phyloP scores from a whole-genome alignment of 2,888 invertebrate genomes.

The Mesorhabditis sp. region DNA sequence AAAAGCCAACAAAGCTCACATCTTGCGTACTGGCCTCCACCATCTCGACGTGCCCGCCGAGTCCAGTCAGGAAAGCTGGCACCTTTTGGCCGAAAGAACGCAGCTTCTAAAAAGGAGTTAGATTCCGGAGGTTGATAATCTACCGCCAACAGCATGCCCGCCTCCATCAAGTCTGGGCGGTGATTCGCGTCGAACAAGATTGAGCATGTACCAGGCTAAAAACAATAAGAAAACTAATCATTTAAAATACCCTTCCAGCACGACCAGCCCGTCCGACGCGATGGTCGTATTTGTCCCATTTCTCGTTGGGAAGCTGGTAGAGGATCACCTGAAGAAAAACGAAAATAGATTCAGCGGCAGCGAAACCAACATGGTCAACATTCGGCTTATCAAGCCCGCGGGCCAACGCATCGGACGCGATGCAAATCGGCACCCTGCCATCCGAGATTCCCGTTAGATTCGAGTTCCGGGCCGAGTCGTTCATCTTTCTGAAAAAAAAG shows the following conservation, averaged over 20 bases:
- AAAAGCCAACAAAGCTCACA: too few species aligned
- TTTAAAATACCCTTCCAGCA: not conserved
- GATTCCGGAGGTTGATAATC: too few species aligned
- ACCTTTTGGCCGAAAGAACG: too few species aligned
- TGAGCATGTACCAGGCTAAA: too few species aligned
- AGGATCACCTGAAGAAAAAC: not conserved
- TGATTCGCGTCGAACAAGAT: too few species aligned
- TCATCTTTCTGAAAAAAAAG: not conserved
- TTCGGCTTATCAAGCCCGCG: not conserved
- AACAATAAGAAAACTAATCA: too few species aligned
- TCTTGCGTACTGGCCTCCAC: too few species aligned
- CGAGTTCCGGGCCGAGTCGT: not conserved
- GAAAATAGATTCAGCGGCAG: not conserved
- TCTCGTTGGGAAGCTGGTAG: not conserved
- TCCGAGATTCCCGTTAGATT: not conserved
- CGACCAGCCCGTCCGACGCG: slow-evolving; percentile 1
- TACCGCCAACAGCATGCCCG: too few species aligned
- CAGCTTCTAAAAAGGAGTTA: too few species aligned
- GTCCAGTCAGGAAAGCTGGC: too few species aligned
- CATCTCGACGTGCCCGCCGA: too few species aligned
- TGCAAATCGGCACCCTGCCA: not conserved
- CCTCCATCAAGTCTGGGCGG: too few species aligned
- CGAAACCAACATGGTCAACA: slow-evolving; percentile 4
- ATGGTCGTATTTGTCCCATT: not conserved
- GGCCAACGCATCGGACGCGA: not conserved